Evolutionary conservation across 1,140 invertebrate genomes (phyloP), one percentile per base, ranked within the genome.

Genomic region (Monochamus saltuarius): DNA sequence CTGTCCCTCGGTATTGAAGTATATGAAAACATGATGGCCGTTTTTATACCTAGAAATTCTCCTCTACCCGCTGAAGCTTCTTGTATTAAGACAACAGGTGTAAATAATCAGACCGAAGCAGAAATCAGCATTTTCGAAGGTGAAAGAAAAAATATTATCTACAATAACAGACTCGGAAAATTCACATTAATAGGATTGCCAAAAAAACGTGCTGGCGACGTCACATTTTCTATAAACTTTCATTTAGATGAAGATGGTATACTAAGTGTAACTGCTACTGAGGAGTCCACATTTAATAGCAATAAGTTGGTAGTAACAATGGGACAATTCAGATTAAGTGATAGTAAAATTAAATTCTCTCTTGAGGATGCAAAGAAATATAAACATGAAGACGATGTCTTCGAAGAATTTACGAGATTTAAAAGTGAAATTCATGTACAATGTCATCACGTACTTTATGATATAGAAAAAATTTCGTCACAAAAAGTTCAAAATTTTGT

Each of bases 321-420:
- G 56, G 39, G 35, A 13, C 11, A 50, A 14, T 45, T 58, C n/a
- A 16, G 43, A 45, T 38, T 58, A 19, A 49, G 56, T 38, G 22
- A 17, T 11, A 8, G 45, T 2, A 35, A 42, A 16, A 36, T 35
- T 2, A 49, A 49, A 22, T 2, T 38, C 35, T 58, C 56, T 16
- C n/a, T 50, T 7, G 35, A 14, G 35, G 55, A 51, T 39, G 56
- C 46, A 19, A 17, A 35, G 9, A 35, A 17, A 11, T 8, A 45
- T 10, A 49, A 16, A n/a, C 11, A 0, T 16, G 45, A 58, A 16
- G 56, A 58, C 38, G 1, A 37, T 14, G 14, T 38, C n/a, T 58
- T 49, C 46, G 56, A 58, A 19, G 16, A 49, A 22, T 50, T 58
- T 37, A 10, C 83, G 84, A 78, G 73, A 87, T 29, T 80, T 79